These are phyloP conservation scores for Chrysomela aeneicollis DNA, from an alignment of 2,888 invertebrate species.

Conservation along the genomic window DNA sequence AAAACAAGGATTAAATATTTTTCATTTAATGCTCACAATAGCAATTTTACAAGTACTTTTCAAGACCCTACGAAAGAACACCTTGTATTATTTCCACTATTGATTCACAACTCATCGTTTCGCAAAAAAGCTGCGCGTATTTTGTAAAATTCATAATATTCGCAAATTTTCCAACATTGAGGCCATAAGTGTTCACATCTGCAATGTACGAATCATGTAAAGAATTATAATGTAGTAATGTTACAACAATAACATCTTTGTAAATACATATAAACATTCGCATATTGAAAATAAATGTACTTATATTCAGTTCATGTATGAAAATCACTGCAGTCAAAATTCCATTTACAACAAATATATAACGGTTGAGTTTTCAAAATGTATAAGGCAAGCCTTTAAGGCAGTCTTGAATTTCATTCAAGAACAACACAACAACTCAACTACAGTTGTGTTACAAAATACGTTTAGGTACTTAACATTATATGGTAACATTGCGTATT, in stretches of 20 bases:
- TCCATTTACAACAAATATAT: slow-evolving; percentile 52
- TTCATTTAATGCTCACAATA: slow-evolving; percentile 61
- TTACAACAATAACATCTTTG: slow-evolving; percentile 55
- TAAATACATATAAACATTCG: slow-evolving; percentile 52
- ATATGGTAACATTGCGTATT: slow-evolving; percentile 47
- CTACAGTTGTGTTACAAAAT: slow-evolving; percentile 46
- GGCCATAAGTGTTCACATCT: slow-evolving; percentile 44
- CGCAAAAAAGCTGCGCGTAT: slow-evolving; percentile 45
- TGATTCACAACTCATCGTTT: slow-evolving; percentile 41
- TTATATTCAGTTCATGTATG: slow-evolving; percentile 40
- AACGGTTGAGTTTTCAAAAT: slow-evolving; percentile 54
- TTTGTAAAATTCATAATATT: slow-evolving; percentile 41
- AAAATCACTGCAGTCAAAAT: slow-evolving; percentile 45
- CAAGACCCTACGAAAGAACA: slow-evolving; percentile 38
- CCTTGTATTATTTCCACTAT: slow-evolving; percentile 35
- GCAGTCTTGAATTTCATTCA: slow-evolving; percentile 50
- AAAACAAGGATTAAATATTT: slow-evolving; percentile 33
- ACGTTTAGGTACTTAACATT: slow-evolving; percentile 41
- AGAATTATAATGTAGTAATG: slow-evolving; percentile 49
- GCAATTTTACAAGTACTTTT: slow-evolving; percentile 51
- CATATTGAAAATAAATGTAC: slow-evolving; percentile 46
- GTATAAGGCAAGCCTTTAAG: slow-evolving; percentile 58
- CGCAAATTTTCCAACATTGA: slow-evolving; percentile 43
- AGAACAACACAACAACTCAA: slow-evolving; percentile 46
- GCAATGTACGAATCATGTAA: slow-evolving; percentile 46